phyloP scores from a whole-genome alignment of 2,888 invertebrate species.

The Cephalotes varians region DNA sequence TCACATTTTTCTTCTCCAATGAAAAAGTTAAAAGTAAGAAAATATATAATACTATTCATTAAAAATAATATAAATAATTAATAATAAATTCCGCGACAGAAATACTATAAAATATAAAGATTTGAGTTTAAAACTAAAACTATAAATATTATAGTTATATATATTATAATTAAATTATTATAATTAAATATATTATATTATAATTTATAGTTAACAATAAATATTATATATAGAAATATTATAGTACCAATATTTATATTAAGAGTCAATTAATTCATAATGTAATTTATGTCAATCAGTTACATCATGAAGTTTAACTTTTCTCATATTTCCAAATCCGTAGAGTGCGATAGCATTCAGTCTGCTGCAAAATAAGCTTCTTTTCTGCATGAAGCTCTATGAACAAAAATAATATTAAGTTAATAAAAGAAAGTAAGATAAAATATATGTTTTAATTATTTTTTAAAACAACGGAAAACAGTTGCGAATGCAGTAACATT shows the following conservation, averaged over 20 bases:
- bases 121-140: too few relatives aligned
- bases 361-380: not conserved
- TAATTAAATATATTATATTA: too few relatives aligned
- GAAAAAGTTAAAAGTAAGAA: not conserved
- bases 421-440: not conserved
- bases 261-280: too few relatives aligned
- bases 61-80: not conserved
- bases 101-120: not conserved
- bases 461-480: not conserved
- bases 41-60: not conserved
- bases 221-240: too few relatives aligned
- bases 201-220: too few relatives aligned
- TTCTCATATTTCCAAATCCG: not conserved
- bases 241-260: too few relatives aligned
- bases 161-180: too few relatives aligned
- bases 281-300: not conserved
- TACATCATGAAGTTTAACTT: not conserved
- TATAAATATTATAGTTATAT: too few relatives aligned
- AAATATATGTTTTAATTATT: constrained; percentile 13
- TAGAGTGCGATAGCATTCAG: not conserved
- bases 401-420: not conserved
- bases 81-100: not conserved
- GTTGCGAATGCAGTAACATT: not conserved
- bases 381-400: not conserved
- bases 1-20: not conserved